Conservation (phyloP, 2,797 vertebrate genomes). For the Fratercula arctica region DNA sequence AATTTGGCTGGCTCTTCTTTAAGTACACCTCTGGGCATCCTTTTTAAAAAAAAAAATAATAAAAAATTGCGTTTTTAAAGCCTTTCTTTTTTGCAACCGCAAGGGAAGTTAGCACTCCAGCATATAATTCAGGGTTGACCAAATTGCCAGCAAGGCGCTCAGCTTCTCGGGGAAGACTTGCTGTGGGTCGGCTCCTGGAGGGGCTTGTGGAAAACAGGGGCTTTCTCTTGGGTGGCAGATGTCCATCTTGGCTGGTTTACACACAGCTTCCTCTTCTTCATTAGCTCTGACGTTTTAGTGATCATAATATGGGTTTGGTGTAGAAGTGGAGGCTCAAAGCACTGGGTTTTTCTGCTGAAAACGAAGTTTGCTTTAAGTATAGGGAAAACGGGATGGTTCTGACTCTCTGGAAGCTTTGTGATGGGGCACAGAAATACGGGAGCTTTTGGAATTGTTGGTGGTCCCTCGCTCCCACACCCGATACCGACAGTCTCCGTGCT, state of each 20-base stretch:
- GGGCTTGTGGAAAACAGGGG: background rate
- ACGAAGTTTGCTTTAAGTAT: background rate
- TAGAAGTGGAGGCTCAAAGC: background rate
- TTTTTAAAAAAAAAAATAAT: background rate
- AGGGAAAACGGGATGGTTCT: background rate
- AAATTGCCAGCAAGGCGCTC: conserved; percentile 50
- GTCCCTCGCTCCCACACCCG: background rate
- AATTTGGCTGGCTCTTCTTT: conserved; percentile 23
- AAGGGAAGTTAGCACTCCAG: conserved; percentile 42
- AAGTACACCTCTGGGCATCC: conserved; percentile 27
- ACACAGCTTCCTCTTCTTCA: conserved; percentile 11
- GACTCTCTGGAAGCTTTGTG: background rate
- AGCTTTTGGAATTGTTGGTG: background rate
- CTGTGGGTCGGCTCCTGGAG: background rate
- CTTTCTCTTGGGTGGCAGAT: conserved; percentile 7
- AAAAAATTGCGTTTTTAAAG: background rate
- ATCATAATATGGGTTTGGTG: background rate
- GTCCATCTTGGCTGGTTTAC: background rate
- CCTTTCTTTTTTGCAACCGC: conserved; percentile 40
- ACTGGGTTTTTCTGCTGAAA: background rate
- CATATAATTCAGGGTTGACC: conserved; percentile 66
- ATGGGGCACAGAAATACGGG: background rate
- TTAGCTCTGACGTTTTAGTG: conserved; percentile 27
- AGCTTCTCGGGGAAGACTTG: background rate
- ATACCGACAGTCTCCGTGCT: background rate